Conservation (phyloP, 1,140 invertebrate genomes). For the Drosophila simulans region DNA sequence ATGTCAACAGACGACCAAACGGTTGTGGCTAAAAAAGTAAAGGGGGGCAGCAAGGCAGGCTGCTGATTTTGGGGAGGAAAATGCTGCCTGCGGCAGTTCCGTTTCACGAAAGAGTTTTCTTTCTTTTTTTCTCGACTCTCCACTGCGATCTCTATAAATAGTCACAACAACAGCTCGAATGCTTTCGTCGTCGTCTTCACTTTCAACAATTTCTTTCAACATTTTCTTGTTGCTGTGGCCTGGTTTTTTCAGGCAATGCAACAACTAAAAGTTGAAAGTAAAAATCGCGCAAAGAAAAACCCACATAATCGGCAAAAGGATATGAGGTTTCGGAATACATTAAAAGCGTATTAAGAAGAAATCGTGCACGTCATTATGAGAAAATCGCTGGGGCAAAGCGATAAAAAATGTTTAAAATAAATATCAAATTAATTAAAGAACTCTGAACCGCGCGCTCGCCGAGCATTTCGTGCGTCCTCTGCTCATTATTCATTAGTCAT, state of each 20-base stretch:
- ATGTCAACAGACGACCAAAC: conserved; percentile 43
- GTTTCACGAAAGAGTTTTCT: conserved; percentile 53
- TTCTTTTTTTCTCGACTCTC: conserved; percentile 36
- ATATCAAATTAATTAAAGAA: conserved; percentile 19
- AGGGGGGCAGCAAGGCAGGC: not conserved
- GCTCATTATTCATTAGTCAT: conserved; percentile 70
- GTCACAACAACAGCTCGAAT: conserved; percentile 24
- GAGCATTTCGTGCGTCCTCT: conserved; percentile 31
- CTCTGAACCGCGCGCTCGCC: conserved; percentile 20
- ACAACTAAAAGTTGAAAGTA: conserved; percentile 31
- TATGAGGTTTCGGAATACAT: conserved; percentile 2
- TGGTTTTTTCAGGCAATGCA: conserved; percentile 27
- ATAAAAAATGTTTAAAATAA: not conserved
- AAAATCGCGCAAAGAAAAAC: conserved; percentile 20
- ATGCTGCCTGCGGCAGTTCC: conserved; percentile 36
- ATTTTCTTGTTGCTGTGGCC: conserved; percentile 53
- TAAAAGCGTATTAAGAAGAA: conserved; percentile 1
- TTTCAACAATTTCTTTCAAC: conserved; percentile 52
- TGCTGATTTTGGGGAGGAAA: not conserved
- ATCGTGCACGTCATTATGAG: conserved; percentile 6
- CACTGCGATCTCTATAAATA: conserved; percentile 51
- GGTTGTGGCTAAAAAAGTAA: conserved; percentile 1
- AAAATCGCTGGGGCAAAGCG: not conserved
- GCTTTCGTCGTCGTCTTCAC: conserved; percentile 38
- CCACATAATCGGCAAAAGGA: not conserved